Evolutionary conservation across 2,113 vertebrate species (phyloP).

Genomic region (Eublepharis macularius): DNA sequence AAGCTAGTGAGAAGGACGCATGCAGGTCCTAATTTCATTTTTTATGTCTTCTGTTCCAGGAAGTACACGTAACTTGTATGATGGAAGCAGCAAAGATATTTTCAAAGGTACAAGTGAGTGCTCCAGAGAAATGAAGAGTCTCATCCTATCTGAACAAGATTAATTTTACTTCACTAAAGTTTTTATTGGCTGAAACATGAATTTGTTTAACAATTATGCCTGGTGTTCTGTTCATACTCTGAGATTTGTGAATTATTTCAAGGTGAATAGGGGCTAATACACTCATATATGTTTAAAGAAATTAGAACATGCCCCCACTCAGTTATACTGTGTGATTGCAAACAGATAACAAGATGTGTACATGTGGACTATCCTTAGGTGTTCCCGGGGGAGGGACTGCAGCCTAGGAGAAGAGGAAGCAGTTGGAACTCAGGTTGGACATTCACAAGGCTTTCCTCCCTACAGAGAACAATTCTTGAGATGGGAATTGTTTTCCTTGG

Average conservation of each 20-base stretch:
- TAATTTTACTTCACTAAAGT: not conserved
- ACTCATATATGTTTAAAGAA: not conserved
- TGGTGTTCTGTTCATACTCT: not conserved
- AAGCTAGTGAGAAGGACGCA: not conserved
- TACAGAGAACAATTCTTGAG: not conserved
- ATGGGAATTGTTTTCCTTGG: not conserved
- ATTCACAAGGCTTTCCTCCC: not conserved
- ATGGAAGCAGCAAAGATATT: not conserved
- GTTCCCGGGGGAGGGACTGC: not conserved
- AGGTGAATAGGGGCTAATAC: not conserved
- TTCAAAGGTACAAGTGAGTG: constrained; percentile 6
- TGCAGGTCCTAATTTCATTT: not conserved
- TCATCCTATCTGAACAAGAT: not conserved
- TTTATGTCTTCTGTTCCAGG: constrained; percentile 13
- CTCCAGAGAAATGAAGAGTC: not conserved
- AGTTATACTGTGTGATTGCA: not conserved
- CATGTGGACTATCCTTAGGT: not conserved
- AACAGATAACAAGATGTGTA: not conserved
- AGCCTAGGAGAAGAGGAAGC: not conserved
- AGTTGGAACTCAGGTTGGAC: not conserved
- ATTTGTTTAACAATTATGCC: not conserved
- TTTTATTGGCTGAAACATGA: not conserved
- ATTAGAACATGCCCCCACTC: not conserved
- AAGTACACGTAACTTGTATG: not conserved
- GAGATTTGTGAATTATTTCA: not conserved